Evolutionary conservation across 2,797 vertebrate species (phyloP).

Genomic region (Thaleichthys pacificus): DNA sequence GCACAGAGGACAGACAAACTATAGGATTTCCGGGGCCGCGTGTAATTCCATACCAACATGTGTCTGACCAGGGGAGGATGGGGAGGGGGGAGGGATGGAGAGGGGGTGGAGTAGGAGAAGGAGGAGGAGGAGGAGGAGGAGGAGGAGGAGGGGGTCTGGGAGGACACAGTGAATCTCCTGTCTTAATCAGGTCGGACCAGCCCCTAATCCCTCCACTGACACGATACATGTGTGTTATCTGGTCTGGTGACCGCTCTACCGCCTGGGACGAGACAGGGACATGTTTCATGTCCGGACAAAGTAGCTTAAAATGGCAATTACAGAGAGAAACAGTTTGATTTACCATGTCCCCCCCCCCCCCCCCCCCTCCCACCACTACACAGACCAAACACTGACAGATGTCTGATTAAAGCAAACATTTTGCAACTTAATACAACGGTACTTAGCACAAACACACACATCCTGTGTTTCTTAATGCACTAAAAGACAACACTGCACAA

Average conservation of each 20-base stretch:
- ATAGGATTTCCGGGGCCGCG: constrained; percentile 44
- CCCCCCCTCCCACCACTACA: too few relatives aligned
- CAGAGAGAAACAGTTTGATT: constrained; percentile 2
- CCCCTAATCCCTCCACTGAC: constrained; percentile 41
- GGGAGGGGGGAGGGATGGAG: constrained; percentile 17
- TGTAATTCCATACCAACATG: constrained; percentile 22
- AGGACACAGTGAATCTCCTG: neutral
- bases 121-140: neutral
- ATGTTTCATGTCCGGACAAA: constrained; percentile 10
- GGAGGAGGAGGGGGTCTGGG: neutral
- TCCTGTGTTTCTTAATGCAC: neutral
- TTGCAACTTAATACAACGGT: too few relatives aligned
- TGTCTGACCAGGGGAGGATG: neutral
- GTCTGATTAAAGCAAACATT: neutral
- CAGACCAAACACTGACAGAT: too few relatives aligned
- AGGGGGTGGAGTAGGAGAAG: neutral
- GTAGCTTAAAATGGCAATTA: constrained; percentile 11
- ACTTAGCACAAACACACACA: neutral
- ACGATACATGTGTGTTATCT: constrained; percentile 35
- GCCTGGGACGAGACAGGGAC: neutral
- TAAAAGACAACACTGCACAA: neutral
- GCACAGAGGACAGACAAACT: constrained; percentile 9
- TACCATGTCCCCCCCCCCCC: neutral
- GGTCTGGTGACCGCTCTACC: neutral
- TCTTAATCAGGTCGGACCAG: constrained; percentile 32